Percentiles rank a stretch among this genome's conserved stretches.
phyloP scores from a whole-genome alignment of 2,888 invertebrate species.

The Lamellibrachia satsuma region DNA sequence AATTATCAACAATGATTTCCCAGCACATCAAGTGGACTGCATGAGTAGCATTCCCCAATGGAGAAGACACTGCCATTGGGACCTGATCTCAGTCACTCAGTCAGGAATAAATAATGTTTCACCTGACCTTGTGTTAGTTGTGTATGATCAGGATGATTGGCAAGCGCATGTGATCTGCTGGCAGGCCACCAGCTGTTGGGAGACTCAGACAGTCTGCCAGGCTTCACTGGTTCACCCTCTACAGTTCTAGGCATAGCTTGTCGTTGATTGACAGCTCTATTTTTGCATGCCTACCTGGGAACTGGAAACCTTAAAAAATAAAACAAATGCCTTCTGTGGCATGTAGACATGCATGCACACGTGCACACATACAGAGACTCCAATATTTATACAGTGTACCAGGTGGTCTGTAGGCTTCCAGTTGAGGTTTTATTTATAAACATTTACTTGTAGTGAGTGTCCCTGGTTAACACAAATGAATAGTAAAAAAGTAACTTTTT shows the following conservation, averaged over 20 bases:
- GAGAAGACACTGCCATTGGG: not conserved
- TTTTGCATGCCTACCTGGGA: not conserved
- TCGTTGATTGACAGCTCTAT: not conserved
- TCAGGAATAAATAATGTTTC: not conserved
- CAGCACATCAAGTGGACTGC: not conserved
- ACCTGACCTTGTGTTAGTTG: not conserved
- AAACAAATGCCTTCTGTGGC: not conserved
- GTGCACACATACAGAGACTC: not conserved
- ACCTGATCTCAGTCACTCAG: not conserved
- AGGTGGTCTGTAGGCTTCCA: too few relatives aligned
- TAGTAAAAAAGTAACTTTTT: too few relatives aligned
- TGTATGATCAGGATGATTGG: not conserved
- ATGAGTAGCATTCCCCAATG: too few relatives aligned
- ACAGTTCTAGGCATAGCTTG: not conserved
- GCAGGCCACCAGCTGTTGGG: not conserved
- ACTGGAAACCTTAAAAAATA: not conserved
- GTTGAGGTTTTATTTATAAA: too few relatives aligned
- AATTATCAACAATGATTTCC: too few relatives aligned
- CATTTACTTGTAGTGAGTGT: too few relatives aligned
- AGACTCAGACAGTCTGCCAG: not conserved
- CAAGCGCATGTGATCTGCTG: not conserved
- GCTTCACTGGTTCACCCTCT: not conserved
- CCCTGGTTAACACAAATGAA: too few relatives aligned
- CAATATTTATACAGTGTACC: not conserved
- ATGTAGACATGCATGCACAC: not conserved